Percentiles rank a stretch among this genome's conserved stretches.
Evolutionary conservation across 2,113 vertebrate species (phyloP).

Genomic region (Galeopterus variegatus): DNA sequence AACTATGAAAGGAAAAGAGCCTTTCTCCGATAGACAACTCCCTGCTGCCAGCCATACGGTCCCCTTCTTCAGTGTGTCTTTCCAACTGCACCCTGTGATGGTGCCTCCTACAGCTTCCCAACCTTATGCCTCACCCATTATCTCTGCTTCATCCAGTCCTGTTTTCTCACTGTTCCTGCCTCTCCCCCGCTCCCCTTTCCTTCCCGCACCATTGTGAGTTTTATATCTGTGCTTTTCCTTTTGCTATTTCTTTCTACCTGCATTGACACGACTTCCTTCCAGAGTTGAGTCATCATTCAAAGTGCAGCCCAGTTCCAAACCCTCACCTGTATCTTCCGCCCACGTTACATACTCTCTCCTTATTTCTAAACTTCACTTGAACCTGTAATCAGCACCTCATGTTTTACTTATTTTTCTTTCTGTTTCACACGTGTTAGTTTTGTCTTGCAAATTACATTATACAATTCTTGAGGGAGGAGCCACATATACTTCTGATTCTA

Average conservation of each 20-base stretch:
- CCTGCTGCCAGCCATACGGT: accelerated
- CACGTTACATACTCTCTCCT: not conserved
- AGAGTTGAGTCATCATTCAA: not conserved
- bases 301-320: not conserved
- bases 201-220: not conserved
- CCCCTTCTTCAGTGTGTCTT: not conserved
- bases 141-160: not conserved
- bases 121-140: not conserved
- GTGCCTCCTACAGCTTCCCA: not conserved
- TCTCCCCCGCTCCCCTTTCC: not conserved
- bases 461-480: not conserved
- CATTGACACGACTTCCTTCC: not conserved
- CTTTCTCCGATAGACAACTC: not conserved
- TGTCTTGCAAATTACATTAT: conserved; percentile 7
- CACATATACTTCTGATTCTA: not conserved
- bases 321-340: not conserved
- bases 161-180: not conserved
- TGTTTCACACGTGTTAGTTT: not conserved
- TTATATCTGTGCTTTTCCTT: not conserved
- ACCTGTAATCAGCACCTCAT: not conserved
- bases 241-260: not conserved
- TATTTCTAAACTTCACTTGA: not conserved
- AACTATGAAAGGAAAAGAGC: not conserved
- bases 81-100: not conserved
- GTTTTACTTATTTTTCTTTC: conserved; percentile 17